phyloP scores from a whole-genome alignment of 2,797 vertebrate genomes.

The Echeneis naucrates region DNA sequence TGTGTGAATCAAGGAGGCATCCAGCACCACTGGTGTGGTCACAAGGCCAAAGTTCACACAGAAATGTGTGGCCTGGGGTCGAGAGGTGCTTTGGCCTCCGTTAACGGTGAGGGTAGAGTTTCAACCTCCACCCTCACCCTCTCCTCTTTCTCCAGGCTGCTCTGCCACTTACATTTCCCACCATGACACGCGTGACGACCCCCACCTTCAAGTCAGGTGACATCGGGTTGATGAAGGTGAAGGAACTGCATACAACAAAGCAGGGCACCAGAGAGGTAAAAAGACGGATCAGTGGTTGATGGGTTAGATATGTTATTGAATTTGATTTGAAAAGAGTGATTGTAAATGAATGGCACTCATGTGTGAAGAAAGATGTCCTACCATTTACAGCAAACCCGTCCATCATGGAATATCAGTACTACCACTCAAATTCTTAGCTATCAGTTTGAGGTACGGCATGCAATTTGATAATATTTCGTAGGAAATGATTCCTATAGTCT shows the following conservation, averaged over 20 bases:
- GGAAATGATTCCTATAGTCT: background rate
- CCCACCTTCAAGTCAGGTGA: slow-evolving; percentile 72
- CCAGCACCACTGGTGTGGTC: slow-evolving; percentile 79
- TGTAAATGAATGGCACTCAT: slow-evolving; percentile 12
- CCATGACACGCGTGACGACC: slow-evolving; percentile 69
- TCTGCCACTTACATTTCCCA: slow-evolving; percentile 79
- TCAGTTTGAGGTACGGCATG: background rate
- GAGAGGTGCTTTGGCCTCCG: slow-evolving; percentile 80
- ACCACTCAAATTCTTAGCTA: slow-evolving; percentile 3
- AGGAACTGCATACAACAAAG: slow-evolving; percentile 44
- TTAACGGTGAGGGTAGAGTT: slow-evolving; percentile 83
- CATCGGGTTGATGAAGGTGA: slow-evolving; percentile 53
- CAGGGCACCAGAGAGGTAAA: slow-evolving; percentile 30
- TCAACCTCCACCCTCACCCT: slow-evolving; percentile 72
- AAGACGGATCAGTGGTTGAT: slow-evolving; percentile 24
- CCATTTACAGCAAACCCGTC: background rate
- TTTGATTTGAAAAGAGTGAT: slow-evolving; percentile 15
- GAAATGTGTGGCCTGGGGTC: slow-evolving; percentile 84
- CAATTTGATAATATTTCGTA: background rate
- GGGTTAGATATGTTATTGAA: slow-evolving; percentile 11
- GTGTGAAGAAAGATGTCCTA: slow-evolving; percentile 19
- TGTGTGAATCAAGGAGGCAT: slow-evolving; percentile 65
- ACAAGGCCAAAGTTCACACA: slow-evolving; percentile 83
- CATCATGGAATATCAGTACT: background rate
- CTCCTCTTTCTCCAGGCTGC: slow-evolving; percentile 67